Evolutionary conservation across 2,797 vertebrate genomes (phyloP).

Genomic region (Crocidura indochinensis): DNA sequence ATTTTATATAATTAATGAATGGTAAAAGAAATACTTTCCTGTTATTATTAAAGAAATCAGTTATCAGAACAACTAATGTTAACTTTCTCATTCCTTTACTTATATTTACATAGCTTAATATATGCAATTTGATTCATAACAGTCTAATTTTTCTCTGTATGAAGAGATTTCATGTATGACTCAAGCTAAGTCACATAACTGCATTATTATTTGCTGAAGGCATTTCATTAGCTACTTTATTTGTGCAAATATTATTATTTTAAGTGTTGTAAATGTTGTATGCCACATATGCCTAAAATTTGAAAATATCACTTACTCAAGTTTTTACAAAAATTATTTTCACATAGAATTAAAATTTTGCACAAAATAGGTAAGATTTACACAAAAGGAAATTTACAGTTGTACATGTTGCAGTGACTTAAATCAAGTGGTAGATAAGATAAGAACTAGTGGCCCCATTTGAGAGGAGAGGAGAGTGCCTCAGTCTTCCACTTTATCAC

Average conservation of each 20-base stretch:
- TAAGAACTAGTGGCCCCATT: no score
- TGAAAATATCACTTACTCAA: background rate
- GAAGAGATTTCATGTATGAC: background rate
- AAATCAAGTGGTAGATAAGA: no score
- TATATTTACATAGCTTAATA: background rate
- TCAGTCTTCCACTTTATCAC: no score
- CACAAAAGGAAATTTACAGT: background rate
- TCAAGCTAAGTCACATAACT: background rate
- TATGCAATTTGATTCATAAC: background rate
- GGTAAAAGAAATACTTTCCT: background rate
- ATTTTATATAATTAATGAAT: constrained; percentile 44
- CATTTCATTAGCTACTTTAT: background rate
- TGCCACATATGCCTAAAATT: background rate
- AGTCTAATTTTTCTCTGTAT: background rate
- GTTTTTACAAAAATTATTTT: background rate
- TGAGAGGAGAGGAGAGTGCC: no score
- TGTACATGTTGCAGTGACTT: no score
- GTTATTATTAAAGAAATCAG: no score
- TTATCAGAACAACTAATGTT: background rate
- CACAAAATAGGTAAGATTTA: background rate
- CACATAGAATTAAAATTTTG: background rate
- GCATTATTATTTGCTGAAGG: background rate
- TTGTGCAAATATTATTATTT: background rate
- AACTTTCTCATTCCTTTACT: background rate
- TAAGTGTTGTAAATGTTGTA: background rate